phyloP scores from a whole-genome alignment of 1,140 invertebrate species.

The Cotesia vestalis region DNA sequence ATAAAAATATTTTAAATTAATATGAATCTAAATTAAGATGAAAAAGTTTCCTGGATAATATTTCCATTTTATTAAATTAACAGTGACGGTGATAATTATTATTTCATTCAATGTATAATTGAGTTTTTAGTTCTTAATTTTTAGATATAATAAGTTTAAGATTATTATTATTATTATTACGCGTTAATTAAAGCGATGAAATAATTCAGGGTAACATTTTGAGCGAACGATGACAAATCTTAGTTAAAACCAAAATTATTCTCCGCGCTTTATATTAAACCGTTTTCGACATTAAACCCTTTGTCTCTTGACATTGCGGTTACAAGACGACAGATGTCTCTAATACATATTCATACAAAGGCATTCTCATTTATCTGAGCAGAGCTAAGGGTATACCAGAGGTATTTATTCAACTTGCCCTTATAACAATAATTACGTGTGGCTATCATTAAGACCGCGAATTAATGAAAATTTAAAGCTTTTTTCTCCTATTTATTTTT shows the following conservation, averaged over 20 bases:
- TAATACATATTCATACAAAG: slow-evolving; percentile 54
- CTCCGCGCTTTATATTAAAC: slow-evolving; percentile 46
- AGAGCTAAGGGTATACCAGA: neutral
- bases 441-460: slow-evolving; percentile 23
- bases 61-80: no score
- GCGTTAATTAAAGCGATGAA: no score
- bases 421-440: slow-evolving; percentile 24
- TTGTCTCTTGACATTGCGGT: slow-evolving; percentile 42
- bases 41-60: no score
- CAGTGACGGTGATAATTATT: no score
- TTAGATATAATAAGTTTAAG: no score
- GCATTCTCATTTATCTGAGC: neutral
- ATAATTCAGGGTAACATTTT: neutral
- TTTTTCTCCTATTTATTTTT: no score
- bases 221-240: neutral
- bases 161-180: no score
- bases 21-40: no score
- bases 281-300: slow-evolving; percentile 45
- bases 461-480: neutral
- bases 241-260: slow-evolving; percentile 18
- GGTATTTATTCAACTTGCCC: slow-evolving; percentile 22
- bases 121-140: no score
- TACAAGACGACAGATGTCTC: slow-evolving; percentile 51
- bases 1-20: no score
- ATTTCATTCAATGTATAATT: no score